phyloP scores from a whole-genome alignment of 2,888 invertebrate genomes.

The Polia nebulosa region DNA sequence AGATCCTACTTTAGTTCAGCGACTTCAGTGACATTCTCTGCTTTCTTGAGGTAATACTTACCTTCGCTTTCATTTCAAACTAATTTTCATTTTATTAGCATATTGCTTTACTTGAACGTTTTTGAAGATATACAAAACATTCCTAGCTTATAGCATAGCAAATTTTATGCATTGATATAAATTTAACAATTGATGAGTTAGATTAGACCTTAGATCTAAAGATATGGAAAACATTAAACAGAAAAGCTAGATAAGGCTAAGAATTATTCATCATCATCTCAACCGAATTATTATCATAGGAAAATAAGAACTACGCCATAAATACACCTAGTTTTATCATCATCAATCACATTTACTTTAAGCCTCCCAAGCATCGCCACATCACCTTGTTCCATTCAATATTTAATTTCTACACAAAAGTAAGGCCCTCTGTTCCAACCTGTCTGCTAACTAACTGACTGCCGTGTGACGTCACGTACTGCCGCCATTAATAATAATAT shows the following conservation, averaged over 20 bases:
- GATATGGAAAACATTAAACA: too few species aligned
- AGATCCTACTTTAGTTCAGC: neutral
- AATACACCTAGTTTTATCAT: neutral
- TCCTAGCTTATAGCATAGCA: too few species aligned
- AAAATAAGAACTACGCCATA: neutral
- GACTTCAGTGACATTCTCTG: neutral
- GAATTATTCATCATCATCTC: too few species aligned
- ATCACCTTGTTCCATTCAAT: neutral
- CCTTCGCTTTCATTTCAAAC: neutral
- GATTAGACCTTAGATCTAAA: too few species aligned
- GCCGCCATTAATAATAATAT: slow-evolving; percentile 55
- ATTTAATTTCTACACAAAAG: slow-evolving; percentile 9
- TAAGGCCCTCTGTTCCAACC: slow-evolving; percentile 14
- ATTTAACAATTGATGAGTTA: too few species aligned
- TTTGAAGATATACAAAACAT: too few species aligned
- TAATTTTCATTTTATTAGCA: neutral
- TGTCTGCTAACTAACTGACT: slow-evolving; percentile 31
- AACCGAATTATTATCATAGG: too few species aligned
- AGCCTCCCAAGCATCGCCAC: neutral
- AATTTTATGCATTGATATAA: too few species aligned
- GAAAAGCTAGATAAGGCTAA: too few species aligned
- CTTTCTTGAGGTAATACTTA: neutral
- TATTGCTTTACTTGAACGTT: neutral
- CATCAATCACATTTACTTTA: neutral
- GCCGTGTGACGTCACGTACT: slow-evolving; percentile 56